These are phyloP conservation scores for Drosophila sechellia DNA, from an alignment of 1,140 invertebrate genomes.

Conservation along the genomic window DNA sequence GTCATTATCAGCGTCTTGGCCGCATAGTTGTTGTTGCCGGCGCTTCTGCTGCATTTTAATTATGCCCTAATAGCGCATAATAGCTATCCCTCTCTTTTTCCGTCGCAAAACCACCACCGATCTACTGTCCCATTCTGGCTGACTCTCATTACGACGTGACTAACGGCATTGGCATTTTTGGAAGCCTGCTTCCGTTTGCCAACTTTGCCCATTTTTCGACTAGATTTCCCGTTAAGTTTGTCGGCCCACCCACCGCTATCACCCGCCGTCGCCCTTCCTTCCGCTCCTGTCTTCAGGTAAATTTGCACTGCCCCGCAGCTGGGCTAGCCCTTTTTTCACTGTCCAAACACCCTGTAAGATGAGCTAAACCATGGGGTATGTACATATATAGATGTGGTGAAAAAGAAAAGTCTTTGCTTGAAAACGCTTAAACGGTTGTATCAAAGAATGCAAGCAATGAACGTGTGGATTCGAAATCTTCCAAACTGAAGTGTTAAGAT, in stretches of 20 bases:
- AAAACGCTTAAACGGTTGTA: no score
- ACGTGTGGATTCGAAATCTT: not conserved
- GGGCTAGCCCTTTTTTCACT: slow-evolving; percentile 36
- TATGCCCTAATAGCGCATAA: slow-evolving; percentile 84
- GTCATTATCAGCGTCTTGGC: slow-evolving; percentile 54
- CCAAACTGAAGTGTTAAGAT: no score
- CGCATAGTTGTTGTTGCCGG: slow-evolving; percentile 18
- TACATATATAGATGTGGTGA: not conserved
- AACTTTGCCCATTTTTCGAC: slow-evolving; percentile 67
- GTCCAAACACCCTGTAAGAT: slow-evolving; percentile 15
- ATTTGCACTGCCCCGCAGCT: slow-evolving; percentile 64
- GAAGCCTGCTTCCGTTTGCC: slow-evolving; percentile 7
- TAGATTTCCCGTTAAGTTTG: slow-evolving; percentile 37
- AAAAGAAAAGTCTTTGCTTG: not conserved
- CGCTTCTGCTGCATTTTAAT: slow-evolving; percentile 71
- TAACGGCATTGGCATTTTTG: slow-evolving; percentile 53
- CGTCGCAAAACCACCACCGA: slow-evolving; percentile 4
- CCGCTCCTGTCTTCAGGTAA: slow-evolving; percentile 63
- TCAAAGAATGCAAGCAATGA: no score
- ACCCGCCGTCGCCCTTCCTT: not conserved
- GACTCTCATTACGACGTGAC: slow-evolving; percentile 42
- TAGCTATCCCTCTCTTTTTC: slow-evolving; percentile 46
- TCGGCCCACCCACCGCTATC: not conserved
- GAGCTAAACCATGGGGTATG: not conserved
- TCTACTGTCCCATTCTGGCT: not conserved